phyloP scores from a whole-genome alignment of 2,113 vertebrate genomes.

The Hemicordylus capensis region DNA sequence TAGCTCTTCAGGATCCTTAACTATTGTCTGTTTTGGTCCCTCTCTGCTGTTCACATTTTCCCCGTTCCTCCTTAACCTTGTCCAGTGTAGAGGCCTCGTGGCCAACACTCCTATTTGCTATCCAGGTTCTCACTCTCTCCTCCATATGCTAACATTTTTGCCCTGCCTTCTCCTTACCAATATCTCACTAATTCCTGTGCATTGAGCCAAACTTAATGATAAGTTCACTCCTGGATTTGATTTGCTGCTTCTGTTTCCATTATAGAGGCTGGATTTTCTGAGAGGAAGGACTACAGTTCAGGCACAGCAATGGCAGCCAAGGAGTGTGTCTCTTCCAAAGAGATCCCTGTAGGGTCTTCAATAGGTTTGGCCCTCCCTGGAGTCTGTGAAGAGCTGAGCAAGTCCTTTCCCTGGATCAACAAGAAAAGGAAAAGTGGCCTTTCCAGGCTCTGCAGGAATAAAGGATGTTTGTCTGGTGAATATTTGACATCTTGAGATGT shows the following conservation, averaged over 20 bases:
- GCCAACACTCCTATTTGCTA: neutral
- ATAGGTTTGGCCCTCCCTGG: fast-evolving
- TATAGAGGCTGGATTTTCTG: conserved; percentile 7
- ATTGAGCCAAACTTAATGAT: neutral
- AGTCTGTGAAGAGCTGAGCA: conserved; percentile 56
- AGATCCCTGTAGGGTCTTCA: neutral
- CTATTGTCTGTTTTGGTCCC: neutral
- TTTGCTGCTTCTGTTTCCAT: neutral
- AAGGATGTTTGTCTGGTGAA: conserved; percentile 74
- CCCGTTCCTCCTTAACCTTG: neutral
- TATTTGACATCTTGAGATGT: neutral
- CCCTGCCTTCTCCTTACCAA: neutral
- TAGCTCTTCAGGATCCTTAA: too few species aligned
- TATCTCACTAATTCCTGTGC: neutral
- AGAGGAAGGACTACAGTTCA: fast-evolving
- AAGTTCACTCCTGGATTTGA: neutral
- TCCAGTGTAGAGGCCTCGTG: neutral
- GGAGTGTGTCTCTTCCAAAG: fast-evolving
- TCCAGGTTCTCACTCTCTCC: neutral
- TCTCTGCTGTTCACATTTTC: too few species aligned
- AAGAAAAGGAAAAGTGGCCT: conserved; percentile 69
- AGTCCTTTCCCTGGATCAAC: conserved; percentile 67
- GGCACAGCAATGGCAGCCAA: conserved; percentile 42
- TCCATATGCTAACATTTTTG: neutral
- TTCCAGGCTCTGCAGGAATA: conserved; percentile 69